Base-by-base conservation (phyloP, 2,113 vertebrate genomes). In the Chionodraco myersi region DNA sequence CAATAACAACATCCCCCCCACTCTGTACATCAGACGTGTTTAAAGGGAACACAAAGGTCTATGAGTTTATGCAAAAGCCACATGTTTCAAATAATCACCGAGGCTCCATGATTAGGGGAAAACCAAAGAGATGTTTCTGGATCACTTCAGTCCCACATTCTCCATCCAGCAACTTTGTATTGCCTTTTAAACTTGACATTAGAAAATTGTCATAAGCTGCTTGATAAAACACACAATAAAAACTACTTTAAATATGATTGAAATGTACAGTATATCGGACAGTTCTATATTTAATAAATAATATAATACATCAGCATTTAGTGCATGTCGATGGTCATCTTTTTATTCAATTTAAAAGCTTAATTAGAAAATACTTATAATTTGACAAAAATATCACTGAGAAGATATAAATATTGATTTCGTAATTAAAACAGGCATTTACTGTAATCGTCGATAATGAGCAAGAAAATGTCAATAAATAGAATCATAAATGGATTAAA, bases 321-420 rank as follows among this genome's bases (percentile, higher is more conserved):
- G 91, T 92, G 88, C 91, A 92, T 93, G 89, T 91, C 79, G 86
- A 82, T 91, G 87, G 80, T 89, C 83, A 84, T 83, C 70, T 87
- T 94, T 68, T 92, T 89, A 90, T 93, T 91, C 26, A 85, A 84
- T 92, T 93, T 85, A 90, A 93, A 93, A 90, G 77, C 80, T 89
- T 93, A 86, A 91, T 92, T 92, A 93, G 74, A 93, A 92, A 94
- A 93, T 92, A 91, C 86, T 92, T 88, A 87, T 83, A 88, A 87
- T 89, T 84, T 49, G 90, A 92, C 88, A 93, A 93, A 94, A 93
- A 92, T 92, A 90, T 91, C 85, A 93, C 79, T 91, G 84, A 93
- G 81, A 92, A 90, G 89, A 92, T 93, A 92, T 88, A 93, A 87
- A 94, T 92, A 89, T 86, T 87, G 74, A 85, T 84, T 84, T 86